Evolutionary conservation across 2,797 vertebrate species (phyloP), one percentile per base, ranked within the genome.

Genomic region (Pseudopleuronectes americanus): DNA sequence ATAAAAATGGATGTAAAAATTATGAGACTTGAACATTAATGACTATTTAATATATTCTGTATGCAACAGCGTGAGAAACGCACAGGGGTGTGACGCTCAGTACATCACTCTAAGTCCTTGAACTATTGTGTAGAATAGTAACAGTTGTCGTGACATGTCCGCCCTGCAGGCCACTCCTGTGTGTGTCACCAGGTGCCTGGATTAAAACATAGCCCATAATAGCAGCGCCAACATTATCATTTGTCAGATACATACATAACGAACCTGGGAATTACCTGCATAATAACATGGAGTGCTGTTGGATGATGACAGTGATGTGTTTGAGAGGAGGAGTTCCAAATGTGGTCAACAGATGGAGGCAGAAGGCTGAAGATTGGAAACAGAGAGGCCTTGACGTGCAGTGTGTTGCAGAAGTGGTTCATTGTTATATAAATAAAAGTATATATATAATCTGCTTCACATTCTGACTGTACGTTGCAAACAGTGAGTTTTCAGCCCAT

Each of bases 261-360:
- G 26, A 67, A 65, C 57, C 49, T 64, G 48, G 63, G 24, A 68
- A 68, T 68, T 57, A 43, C 52, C n/a, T 54, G 59, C 65, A 74
- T 76, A 64, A 77, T 24, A 76, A 77, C 71, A 74, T 79, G 69
- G 68, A 81, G 59, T 64, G 69, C 48, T 77, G 68, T 51, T 54
- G 43, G 62, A 74, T 55, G 68, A 67, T 45, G 43, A 56, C 24
- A 57, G 9, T 49, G 36, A 79, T 70, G 28, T 63, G n/a, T 71
- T 51, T 65, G 19, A 21, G 43, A 12, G 24, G n/a, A 65, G 71
- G 45, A 86, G 73, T 91, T 90, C 86, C 79, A 74, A 6, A 64
- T 84, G 57, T 88, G 87, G 87, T 84, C 94, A 92, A 85, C 87
- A 94, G 94, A 90, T 93, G 92, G 92, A 72, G 84, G 84, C 90